Evolutionary conservation across 1,140 invertebrate species (phyloP), one percentile per base, ranked within the genome.

Genomic region (Doryteuthis pealeii): DNA sequence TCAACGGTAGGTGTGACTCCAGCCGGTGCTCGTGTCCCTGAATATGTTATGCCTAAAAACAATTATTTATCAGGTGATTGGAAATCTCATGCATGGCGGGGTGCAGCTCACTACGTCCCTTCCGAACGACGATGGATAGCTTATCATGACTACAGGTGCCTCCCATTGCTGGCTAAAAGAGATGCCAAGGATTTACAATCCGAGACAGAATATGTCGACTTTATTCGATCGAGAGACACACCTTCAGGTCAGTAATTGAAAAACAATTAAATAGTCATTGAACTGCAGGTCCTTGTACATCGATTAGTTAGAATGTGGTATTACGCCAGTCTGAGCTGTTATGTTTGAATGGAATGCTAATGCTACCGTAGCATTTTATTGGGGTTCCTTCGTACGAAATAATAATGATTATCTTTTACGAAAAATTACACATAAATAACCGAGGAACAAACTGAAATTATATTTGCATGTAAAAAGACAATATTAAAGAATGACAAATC

Each of bases 61-160:
- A 81, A 84, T 74, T 84, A 83, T 58, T 77, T 79, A 1, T 76
- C 78, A 49, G 83, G 84, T 18, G 81, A 82, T 49, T 82, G 84
- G 4, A 83, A 85, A 68, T 85, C 84, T 2, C 79, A 82, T 65
- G 76, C 76, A 3, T 87, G 80, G 70, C 72, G 68, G 32, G 85
- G 85, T 4, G 77, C 84, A 2, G 84, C 62, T 0, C 86, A 84
- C 74, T 87, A 87, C 73, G 78, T 85, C n/a, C 84, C 84, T 0
- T 81, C 80, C 35, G 83, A 85, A 70, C 77, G 81, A 28, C 65
- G 80, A 62, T 82, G 75, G 75, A 79, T 81, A 14, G 70, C 73
- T 10, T 80, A 80, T 28, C 73, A 83, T 66, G 77, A 85, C 15
- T 81, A 84, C 69, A 74, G 80, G 15, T 80, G 80, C 18, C 68